Evolutionary conservation across 2,797 vertebrate genomes (phyloP).

Genomic region (Pseudochirops cupreus): DNA sequence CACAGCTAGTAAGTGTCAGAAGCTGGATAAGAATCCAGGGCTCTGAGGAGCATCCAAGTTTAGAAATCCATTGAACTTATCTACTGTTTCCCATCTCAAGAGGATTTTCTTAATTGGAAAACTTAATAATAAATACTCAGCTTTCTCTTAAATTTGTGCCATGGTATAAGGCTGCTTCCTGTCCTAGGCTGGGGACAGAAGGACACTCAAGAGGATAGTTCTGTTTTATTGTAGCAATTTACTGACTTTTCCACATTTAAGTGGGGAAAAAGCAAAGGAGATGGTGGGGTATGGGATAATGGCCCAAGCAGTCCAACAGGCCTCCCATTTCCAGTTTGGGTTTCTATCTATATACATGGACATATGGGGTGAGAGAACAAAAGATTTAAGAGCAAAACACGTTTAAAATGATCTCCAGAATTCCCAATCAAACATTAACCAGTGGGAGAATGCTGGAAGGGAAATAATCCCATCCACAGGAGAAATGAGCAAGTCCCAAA

Average conservation of each 20-base stretch:
- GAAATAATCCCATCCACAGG: constrained; percentile 7
- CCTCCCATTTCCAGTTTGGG: constrained; percentile 14
- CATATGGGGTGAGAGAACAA: constrained; percentile 19
- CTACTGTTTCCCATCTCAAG: neutral
- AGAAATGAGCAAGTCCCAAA: constrained; percentile 38
- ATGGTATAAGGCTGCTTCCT: neutral
- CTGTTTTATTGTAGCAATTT: constrained; percentile 41
- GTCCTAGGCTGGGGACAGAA: constrained; percentile 14
- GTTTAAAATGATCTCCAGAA: constrained; percentile 52
- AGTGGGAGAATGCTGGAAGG: constrained; percentile 10
- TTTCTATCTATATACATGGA: constrained; percentile 3
- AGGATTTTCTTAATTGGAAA: neutral
- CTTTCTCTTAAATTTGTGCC: neutral
- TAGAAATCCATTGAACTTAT: neutral
- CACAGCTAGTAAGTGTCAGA: neutral
- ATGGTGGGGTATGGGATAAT: neutral
- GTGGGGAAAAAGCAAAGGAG: neutral
- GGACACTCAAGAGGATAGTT: neutral
- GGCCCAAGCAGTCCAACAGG: neutral
- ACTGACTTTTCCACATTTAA: constrained; percentile 27
- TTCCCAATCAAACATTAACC: constrained; percentile 26
- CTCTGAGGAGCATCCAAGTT: neutral
- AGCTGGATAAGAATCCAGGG: neutral
- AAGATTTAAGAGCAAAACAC: neutral
- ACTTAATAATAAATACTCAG: neutral